phyloP scores from a whole-genome alignment of 2,113 vertebrate genomes.

The Clupea harengus region DNA sequence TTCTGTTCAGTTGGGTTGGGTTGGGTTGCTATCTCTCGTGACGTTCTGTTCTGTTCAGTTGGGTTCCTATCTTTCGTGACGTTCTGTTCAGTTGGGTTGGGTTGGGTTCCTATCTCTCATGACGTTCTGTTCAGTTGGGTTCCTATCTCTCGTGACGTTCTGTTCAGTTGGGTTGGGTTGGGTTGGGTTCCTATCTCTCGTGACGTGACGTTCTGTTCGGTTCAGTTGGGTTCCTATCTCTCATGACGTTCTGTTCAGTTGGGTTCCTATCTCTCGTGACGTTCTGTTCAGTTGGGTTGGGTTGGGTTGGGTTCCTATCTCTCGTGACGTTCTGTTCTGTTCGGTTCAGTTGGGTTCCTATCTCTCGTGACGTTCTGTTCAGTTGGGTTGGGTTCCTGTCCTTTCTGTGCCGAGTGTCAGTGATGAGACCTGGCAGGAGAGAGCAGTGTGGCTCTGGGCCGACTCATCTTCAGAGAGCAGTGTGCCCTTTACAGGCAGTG shows the following conservation, averaged over 20 bases:
- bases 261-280: not conserved
- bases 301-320: too few relatives aligned
- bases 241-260: not conserved
- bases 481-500: not conserved
- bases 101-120: not conserved
- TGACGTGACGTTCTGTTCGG: not conserved
- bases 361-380: not conserved
- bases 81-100: too few relatives aligned
- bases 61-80: not conserved
- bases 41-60: too few relatives aligned
- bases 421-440: not conserved
- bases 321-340: too few relatives aligned
- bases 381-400: not conserved
- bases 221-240: too few relatives aligned
- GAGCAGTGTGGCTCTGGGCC: not conserved
- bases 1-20: too few relatives aligned
- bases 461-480: not conserved
- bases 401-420: not conserved
- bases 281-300: too few relatives aligned
- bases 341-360: too few relatives aligned
- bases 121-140: too few relatives aligned
- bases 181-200: too few relatives aligned
- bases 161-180: too few relatives aligned
- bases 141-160: not conserved
- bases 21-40: not conserved